Evolutionary conservation across 2,888 invertebrate species (phyloP), one percentile per base, ranked within the genome.

Genomic region (Lithophane socia): DNA sequence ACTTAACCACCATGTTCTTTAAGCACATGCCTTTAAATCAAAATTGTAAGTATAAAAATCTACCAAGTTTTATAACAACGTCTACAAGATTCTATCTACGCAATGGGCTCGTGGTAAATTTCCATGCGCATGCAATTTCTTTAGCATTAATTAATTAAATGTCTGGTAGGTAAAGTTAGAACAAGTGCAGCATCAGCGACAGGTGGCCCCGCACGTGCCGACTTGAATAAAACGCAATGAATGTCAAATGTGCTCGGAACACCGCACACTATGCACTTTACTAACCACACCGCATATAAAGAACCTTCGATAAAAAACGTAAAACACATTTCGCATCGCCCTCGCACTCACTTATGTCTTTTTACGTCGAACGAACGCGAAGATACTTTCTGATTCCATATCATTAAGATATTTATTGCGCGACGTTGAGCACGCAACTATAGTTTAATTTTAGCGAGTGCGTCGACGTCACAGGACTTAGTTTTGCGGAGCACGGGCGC

Each of bases 381-480:
- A 96, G 96, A 96, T 96, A 95, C 96, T 95, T 95, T 96, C 94
- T 96, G 96, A 96, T 96, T 96, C 96, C 94, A 95, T 96, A 95
- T 96, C 96, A 96, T 95, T 95, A 95, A 95, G 95, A 96, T 96
- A 96, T 96, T 95, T 96, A 96, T 96, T 95, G 94, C 94, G 89
- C 88, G 90, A 89, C 88, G 90, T 89, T 90, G 87, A 77, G 74
- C 84, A 85, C 74, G 71, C 73, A 73, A 83, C 85, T 85, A 89
- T 88, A 91, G 90, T 93, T 94, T 93, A 91, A 95, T 93, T 94
- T 93, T 95, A 91, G 91, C 88, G 84, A 88, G 88, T 95, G 87
- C 87, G 90, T 66, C 84, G 67, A 88, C 86, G 90, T 90, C 90
- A 90, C 92, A 96, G 90, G 92, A 91, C 86, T 92, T 90, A 93